phyloP scores from a whole-genome alignment of 2,113 vertebrate genomes.

The Callipepla californica region DNA sequence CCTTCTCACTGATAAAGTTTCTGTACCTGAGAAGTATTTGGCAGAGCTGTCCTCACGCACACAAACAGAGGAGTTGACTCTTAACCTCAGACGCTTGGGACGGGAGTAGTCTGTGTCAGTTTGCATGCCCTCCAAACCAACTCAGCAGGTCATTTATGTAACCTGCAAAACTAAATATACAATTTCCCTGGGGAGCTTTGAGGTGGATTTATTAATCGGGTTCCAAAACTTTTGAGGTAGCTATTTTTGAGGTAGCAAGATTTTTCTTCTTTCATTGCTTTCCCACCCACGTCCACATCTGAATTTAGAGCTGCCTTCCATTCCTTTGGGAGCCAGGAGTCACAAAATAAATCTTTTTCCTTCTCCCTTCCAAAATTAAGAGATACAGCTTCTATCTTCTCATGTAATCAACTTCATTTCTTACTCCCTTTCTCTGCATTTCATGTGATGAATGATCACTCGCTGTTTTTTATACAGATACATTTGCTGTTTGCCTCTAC shows the following conservation, averaged over 20 bases:
- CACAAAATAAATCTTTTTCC: neutral
- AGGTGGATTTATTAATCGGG: neutral
- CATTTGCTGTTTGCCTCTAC: neutral
- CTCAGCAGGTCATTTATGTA: neutral
- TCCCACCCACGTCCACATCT: neutral
- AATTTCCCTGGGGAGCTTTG: neutral
- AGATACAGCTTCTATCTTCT: neutral
- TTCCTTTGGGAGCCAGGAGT: neutral
- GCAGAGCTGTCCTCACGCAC: neutral
- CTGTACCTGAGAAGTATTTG: slow-evolving; percentile 32
- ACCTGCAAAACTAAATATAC: neutral
- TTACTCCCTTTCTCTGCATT: neutral
- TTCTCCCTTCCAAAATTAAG: neutral
- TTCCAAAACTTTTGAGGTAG: neutral
- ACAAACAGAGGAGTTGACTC: slow-evolving; percentile 34
- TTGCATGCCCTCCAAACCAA: neutral
- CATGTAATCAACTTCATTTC: neutral
- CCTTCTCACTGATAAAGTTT: slow-evolving; percentile 37
- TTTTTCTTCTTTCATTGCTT: neutral
- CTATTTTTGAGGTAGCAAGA: neutral
- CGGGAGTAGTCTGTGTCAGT: neutral
- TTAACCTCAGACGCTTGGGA: slow-evolving; percentile 40
- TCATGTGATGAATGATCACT: neutral
- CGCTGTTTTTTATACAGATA: neutral
- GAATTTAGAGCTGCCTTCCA: neutral